Base-by-base conservation (phyloP, 1,140 invertebrate species). In the Sitophilus oryzae region DNA sequence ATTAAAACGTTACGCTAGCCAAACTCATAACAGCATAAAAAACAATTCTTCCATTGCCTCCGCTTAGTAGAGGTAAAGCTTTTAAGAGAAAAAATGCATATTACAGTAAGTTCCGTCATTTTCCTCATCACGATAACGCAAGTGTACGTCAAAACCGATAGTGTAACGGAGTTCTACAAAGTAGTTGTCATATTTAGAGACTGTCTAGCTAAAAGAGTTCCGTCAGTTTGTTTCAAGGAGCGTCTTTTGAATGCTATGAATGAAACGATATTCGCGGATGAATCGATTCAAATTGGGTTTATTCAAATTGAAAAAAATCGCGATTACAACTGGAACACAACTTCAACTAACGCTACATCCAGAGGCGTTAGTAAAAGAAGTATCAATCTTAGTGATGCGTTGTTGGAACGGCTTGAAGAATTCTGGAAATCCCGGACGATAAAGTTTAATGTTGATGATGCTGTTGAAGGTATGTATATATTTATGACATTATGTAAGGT, bases 261-360 rank as follows among this genome's bases (percentile, higher is more conserved):
- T 36, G 61, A 69, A 1, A 79, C 78, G 1, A 71, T 78, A 3
- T 65, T 70, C 30, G 78, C 79, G 56, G 78, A 83, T 42, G 74
- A 74, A 22, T 76, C 79, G 14, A 79, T 81, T 62, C 70, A 71
- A 14, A 77, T 80, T 62, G 71, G 73, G 15, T 64, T 81, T 30
- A 78, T 75, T 57, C 79, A 81, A 43, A 73, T 83, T 22, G 78
- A 75, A 2, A 75, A 62, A 34, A 76, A 77, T 63, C 69, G 63
- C 2, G 56, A 66, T n/a, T 71, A 63, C 52, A 25, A 58, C 9
- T 20, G 58, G 15, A 64, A 70, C 23, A 55, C 41, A 5, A 65
- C 38, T 44, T 51, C 41, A 16, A 46, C 59, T 10, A 42, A 64
- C 18, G 21, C 25, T 14, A 30, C 66, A 10, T 56, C 64, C 23